phyloP scores from a whole-genome alignment of 2,113 vertebrate species.

The Triplophysa tibetana region DNA sequence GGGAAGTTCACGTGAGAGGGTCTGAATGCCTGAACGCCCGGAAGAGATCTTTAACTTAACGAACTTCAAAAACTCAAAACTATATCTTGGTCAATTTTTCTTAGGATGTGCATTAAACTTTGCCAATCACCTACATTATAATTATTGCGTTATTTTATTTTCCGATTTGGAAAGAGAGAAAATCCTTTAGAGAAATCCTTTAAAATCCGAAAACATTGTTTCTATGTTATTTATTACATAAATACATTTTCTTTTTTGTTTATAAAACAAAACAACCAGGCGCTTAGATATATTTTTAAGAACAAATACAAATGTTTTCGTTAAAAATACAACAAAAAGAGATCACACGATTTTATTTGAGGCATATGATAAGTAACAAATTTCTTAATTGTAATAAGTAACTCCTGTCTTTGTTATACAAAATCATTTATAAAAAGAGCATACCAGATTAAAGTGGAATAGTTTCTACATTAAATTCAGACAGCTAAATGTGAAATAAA shows the following conservation, averaged over 20 bases:
- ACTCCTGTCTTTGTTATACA: background rate
- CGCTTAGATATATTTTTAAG: background rate
- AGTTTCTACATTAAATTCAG: background rate
- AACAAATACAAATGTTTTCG: background rate
- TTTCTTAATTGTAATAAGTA: background rate
- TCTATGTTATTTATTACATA: background rate
- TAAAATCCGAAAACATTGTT: background rate
- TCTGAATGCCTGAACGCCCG: conserved; percentile 5
- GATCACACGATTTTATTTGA: background rate
- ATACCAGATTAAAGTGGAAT: background rate
- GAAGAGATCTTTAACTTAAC: conserved; percentile 6
- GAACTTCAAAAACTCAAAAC: background rate
- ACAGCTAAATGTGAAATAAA: background rate
- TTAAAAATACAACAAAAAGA: background rate
- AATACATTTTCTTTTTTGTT: background rate
- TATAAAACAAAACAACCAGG: background rate
- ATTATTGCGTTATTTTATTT: background rate
- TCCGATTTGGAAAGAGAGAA: background rate
- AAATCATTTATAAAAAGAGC: background rate
- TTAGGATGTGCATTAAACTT: background rate
- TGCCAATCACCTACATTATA: background rate
- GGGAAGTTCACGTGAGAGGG: background rate
- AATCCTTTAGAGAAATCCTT: background rate
- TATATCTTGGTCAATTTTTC: background rate
- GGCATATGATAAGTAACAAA: background rate